Conservation (phyloP, 2,113 vertebrate species). For the Misgurnus anguillicaudatus region DNA sequence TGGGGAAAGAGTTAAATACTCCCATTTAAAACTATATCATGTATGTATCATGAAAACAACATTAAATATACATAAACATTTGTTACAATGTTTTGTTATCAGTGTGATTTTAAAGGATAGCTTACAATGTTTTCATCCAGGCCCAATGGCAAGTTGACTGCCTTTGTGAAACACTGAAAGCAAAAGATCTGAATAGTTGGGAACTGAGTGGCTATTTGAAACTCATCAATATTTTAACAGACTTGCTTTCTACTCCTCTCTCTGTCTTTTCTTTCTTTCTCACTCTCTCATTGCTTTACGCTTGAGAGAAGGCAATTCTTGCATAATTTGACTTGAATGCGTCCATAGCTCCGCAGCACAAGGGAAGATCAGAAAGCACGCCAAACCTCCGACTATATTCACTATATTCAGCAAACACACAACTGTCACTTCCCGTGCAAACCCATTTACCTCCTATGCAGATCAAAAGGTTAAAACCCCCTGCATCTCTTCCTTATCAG, state of each 20-base stretch:
- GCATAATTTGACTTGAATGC: constrained; percentile 54
- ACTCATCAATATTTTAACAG: constrained; percentile 67
- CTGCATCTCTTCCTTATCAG: constrained; percentile 61
- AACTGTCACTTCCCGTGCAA: constrained; percentile 29
- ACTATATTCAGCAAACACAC: neutral
- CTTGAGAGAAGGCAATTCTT: constrained; percentile 53
- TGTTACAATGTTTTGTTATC: neutral
- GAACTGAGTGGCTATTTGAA: constrained; percentile 59
- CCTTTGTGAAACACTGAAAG: constrained; percentile 18
- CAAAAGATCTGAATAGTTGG: constrained; percentile 36
- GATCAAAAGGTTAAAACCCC: constrained; percentile 31
- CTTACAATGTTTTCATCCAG: neutral
- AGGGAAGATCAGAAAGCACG: neutral
- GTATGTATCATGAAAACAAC: too few species aligned
- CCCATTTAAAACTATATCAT: too few species aligned
- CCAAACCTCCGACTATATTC: neutral
- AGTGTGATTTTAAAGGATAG: neutral
- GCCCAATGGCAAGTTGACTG: constrained; percentile 5
- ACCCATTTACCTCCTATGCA: constrained; percentile 3
- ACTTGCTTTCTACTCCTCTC: neutral
- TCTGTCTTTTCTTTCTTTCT: constrained; percentile 46
- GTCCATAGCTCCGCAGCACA: constrained; percentile 28
- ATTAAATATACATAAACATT: too few species aligned
- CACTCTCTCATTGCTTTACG: constrained; percentile 10
- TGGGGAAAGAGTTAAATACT: too few species aligned